Percentiles rank a stretch among this genome's conserved stretches.
These are phyloP conservation scores for Sprattus sprattus DNA, from an alignment of 2,113 vertebrate species.

Conservation along the genomic window DNA sequence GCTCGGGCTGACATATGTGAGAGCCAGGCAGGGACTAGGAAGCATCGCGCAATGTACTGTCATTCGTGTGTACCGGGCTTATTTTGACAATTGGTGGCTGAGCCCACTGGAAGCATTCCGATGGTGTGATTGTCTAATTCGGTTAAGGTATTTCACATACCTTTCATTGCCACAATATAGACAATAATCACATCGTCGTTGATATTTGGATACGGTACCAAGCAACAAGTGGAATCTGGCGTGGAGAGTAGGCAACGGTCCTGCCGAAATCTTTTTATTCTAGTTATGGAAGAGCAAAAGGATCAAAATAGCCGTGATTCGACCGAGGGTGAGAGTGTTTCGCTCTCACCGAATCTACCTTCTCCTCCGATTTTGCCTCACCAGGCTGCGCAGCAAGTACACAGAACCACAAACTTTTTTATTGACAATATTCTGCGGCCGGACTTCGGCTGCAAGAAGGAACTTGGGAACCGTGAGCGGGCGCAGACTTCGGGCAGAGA, in stretches of 20 bases:
- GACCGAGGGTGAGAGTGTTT: constrained; percentile 83
- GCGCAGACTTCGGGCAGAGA: constrained; percentile 80
- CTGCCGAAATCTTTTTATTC: constrained; percentile 48
- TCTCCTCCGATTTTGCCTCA: constrained; percentile 76
- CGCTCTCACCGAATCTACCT: constrained; percentile 78
- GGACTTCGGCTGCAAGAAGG: constrained; percentile 91
- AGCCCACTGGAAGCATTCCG: constrained; percentile 49
- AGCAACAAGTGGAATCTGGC: constrained; percentile 76
- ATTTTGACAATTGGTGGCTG: constrained; percentile 68
- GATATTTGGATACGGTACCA: constrained; percentile 62
- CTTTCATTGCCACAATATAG: background rate
- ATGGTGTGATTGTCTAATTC: constrained; percentile 46
- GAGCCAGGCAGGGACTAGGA: constrained; percentile 61
- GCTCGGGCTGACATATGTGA: constrained; percentile 83
- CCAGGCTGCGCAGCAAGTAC: constrained; percentile 79
- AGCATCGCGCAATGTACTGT: constrained; percentile 72
- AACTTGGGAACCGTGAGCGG: constrained; percentile 74
- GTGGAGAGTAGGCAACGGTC: constrained; percentile 53
- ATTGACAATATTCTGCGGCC: constrained; percentile 95
- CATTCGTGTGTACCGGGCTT: constrained; percentile 65
- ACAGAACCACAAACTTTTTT: constrained; percentile 93
- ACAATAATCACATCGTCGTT: constrained; percentile 23
- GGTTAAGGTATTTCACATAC: constrained; percentile 36
- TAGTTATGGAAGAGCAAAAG: constrained; percentile 80
- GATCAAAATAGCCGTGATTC: constrained; percentile 76